A percentile compares a stretch with the other conserved stretches of the same genome.
phyloP scores from a whole-genome alignment of 2,797 vertebrate species.

The Myotis findleyi region DNA sequence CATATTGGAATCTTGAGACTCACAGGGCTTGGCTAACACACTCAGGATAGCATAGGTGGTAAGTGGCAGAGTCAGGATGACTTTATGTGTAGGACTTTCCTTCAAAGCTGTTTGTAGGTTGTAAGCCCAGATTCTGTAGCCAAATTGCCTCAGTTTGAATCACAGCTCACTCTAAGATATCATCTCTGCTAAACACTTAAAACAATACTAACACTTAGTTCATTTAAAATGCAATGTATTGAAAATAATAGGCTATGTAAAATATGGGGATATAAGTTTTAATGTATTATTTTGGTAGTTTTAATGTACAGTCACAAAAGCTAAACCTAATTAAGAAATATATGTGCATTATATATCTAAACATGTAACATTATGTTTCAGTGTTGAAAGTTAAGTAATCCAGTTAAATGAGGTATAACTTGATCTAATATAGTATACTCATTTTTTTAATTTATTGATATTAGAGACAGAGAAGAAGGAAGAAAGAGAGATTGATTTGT shows the following conservation, averaged over 20 bases:
- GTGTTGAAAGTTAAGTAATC: background rate
- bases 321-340: background rate
- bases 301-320: background rate
- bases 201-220: background rate
- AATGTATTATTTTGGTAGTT: background rate
- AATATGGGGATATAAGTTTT: background rate
- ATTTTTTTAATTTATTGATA: background rate
- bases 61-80: background rate
- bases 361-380: background rate
- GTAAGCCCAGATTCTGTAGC: background rate
- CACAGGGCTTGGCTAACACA: background rate
- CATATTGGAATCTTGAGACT: background rate
- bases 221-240: background rate
- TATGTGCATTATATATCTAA: background rate
- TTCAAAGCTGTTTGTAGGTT: background rate
- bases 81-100: background rate
- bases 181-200: constrained; percentile 8
- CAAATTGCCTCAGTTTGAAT: background rate
- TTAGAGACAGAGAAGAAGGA: background rate
- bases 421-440: background rate
- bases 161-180: background rate
- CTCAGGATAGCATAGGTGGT: background rate
- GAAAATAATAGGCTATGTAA: background rate
- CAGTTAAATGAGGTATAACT: background rate
- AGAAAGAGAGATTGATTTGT: background rate